These are phyloP conservation scores for Epizoanthus rinbou DNA, from an alignment of 92 coral and sea anemone genomes.

Conservation along the genomic window DNA sequence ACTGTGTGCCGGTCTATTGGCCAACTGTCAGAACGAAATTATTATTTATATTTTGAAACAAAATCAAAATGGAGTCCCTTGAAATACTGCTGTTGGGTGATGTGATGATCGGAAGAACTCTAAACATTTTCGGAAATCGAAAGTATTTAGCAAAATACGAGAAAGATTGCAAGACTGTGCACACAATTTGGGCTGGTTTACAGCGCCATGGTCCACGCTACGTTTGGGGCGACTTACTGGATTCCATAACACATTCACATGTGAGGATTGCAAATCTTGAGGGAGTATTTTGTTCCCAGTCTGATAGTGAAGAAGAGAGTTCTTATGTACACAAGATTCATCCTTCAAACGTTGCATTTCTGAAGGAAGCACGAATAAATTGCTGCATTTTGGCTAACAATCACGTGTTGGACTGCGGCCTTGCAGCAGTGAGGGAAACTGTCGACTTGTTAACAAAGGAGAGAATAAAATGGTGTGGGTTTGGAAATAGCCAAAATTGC, in stretches of 20 bases:
- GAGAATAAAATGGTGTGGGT: slow-evolving; percentile 43
- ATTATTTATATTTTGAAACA: too few species aligned
- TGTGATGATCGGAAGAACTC: slow-evolving; percentile 35
- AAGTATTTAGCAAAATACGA: background rate
- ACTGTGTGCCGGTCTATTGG: too few species aligned
- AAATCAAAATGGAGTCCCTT: background rate
- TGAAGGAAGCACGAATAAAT: slow-evolving; percentile 26
- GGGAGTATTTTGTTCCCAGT: slow-evolving; percentile 34
- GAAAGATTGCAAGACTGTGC: slow-evolving; percentile 9
- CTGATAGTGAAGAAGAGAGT: background rate
- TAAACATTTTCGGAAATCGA: slow-evolving; percentile 15
- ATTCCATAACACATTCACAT: background rate
- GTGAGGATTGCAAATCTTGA: slow-evolving; percentile 29
- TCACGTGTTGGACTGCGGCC: slow-evolving; percentile 33
- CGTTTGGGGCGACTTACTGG: slow-evolving; percentile 25
- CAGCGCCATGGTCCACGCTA: background rate
- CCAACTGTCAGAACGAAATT: too few species aligned
- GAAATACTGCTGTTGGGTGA: slow-evolving; percentile 27
- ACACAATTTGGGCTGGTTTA: slow-evolving; percentile 4
- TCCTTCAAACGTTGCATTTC: slow-evolving; percentile 14
- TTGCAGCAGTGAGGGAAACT: slow-evolving; percentile 21
- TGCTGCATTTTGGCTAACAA: slow-evolving; percentile 34
- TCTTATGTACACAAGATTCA: slow-evolving; percentile 31
- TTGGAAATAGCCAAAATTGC: slow-evolving; percentile 28
- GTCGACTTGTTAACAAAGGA: slow-evolving; percentile 28